Percentiles rank a stretch among this genome's conserved stretches.
phyloP scores from a whole-genome alignment of 2,797 vertebrate species.

The Staurois parvus region DNA sequence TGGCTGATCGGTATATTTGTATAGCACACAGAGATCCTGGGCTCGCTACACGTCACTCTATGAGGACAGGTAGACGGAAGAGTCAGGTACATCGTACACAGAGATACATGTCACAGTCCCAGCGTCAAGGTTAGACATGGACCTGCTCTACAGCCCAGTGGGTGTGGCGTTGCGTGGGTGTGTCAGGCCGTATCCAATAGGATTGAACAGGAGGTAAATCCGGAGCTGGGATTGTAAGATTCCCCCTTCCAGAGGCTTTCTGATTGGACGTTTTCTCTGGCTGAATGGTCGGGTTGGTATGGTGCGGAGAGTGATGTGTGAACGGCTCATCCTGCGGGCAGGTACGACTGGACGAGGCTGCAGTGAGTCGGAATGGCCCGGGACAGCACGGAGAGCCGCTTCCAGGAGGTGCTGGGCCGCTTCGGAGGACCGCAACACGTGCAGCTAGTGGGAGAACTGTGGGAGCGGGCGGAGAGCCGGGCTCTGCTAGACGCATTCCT shows the following conservation, averaged over 20 bases:
- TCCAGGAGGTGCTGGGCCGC: slow-evolving; percentile 63
- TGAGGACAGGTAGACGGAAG: not conserved
- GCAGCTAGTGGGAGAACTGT: slow-evolving; percentile 71
- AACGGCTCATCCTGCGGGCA: not conserved
- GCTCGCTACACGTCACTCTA: too few species aligned
- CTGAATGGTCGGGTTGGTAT: not conserved
- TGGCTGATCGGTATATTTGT: too few species aligned
- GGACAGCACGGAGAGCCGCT: slow-evolving; percentile 40
- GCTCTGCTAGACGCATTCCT: slow-evolving; percentile 70
- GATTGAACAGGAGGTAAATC: slow-evolving; percentile 9
- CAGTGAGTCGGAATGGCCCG: slow-evolving; percentile 17
- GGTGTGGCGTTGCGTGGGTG: slow-evolving; percentile 27
- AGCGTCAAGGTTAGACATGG: not conserved
- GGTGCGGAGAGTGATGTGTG: not conserved
- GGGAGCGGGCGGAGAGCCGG: slow-evolving; percentile 68
- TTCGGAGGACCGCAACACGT: slow-evolving; percentile 65
- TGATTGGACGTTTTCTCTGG: not conserved
- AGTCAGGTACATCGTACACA: too few species aligned
- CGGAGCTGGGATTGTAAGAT: not conserved
- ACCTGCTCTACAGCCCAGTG: not conserved
- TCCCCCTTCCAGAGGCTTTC: slow-evolving; percentile 37
- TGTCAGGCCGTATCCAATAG: slow-evolving; percentile 43
- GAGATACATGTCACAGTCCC: not conserved
- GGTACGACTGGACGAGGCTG: slow-evolving; percentile 32
- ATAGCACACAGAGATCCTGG: too few species aligned